A percentile compares a stretch with the other conserved stretches of the same genome.
Conservation (phyloP, 2,113 vertebrate genomes). For the Heloderma charlesbogerti region DNA sequence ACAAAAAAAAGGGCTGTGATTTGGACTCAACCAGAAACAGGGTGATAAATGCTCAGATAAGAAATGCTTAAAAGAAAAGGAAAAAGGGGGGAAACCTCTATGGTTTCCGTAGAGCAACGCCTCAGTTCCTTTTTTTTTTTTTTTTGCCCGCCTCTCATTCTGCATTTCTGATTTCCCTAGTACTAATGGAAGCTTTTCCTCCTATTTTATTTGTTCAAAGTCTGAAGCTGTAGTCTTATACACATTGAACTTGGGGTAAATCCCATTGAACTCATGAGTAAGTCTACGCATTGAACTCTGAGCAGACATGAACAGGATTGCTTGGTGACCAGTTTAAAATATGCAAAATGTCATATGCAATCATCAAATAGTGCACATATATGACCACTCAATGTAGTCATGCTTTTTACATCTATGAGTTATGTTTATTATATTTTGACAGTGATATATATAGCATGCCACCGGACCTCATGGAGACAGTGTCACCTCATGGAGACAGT, state of each 20-base stretch:
- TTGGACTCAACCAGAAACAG: conserved; percentile 41
- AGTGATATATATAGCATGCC: background rate
- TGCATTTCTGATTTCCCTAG: background rate
- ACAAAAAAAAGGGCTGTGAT: conserved; percentile 15
- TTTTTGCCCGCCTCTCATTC: no score
- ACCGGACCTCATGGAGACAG: background rate
- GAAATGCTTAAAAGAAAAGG: conserved; percentile 34
- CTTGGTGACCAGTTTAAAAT: background rate
- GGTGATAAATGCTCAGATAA: conserved; percentile 36
- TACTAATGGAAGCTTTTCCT: background rate
- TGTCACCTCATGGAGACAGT: no score
- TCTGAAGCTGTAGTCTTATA: background rate
- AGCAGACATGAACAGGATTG: background rate
- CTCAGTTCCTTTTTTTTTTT: background rate
- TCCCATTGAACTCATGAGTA: background rate
- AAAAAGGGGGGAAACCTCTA: no score
- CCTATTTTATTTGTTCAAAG: background rate
- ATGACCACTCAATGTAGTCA: background rate
- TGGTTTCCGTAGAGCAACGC: background rate
- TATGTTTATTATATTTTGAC: background rate
- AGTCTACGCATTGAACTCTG: background rate
- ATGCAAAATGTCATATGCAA: background rate
- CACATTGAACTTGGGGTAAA: background rate
- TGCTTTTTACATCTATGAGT: background rate
- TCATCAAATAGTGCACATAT: background rate